phyloP scores from a whole-genome alignment of 2,797 vertebrate species.

The Numenius phaeopus region DNA sequence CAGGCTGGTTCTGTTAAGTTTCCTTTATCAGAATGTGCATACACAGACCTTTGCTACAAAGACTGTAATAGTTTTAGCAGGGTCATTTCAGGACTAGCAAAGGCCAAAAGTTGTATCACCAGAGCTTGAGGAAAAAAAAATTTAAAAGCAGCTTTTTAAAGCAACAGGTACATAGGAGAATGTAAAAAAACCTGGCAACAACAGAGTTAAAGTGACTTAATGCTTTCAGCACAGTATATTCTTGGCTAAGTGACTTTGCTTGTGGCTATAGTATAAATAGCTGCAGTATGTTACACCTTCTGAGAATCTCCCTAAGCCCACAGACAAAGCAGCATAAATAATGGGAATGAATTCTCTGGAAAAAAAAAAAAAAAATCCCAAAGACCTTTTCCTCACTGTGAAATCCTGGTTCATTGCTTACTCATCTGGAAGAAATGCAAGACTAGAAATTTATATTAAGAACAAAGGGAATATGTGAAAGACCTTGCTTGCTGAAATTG shows the following conservation, averaged over 20 bases:
- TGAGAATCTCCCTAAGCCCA: not conserved
- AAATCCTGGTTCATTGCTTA: conserved; percentile 46
- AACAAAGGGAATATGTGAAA: conserved; percentile 26
- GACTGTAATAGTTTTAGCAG: not conserved
- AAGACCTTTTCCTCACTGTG: conserved; percentile 25
- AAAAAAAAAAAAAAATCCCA: not conserved
- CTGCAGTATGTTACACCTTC: not conserved
- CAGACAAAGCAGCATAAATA: conserved; percentile 22
- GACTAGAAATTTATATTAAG: conserved; percentile 23
- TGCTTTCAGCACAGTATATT: not conserved
- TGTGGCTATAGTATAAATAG: conserved; percentile 9
- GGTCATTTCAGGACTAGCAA: conserved; percentile 5
- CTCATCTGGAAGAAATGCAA: conserved; percentile 68
- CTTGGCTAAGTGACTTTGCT: conserved; percentile 18
- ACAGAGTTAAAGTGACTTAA: not conserved
- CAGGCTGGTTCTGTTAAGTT: not conserved
- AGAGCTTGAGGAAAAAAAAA: not conserved
- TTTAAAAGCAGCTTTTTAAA: not conserved
- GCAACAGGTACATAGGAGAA: not conserved
- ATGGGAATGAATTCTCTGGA: not conserved
- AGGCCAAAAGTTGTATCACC: not conserved
- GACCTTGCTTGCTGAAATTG: not conserved
- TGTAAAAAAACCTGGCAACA: not conserved
- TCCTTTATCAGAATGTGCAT: not conserved
- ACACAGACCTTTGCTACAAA: not conserved